Percentiles rank a stretch among this genome's conserved stretches.
These are phyloP conservation scores for Mechanitis mazaeus DNA, from an alignment of 2,888 invertebrate genomes.

Conservation along the genomic window DNA sequence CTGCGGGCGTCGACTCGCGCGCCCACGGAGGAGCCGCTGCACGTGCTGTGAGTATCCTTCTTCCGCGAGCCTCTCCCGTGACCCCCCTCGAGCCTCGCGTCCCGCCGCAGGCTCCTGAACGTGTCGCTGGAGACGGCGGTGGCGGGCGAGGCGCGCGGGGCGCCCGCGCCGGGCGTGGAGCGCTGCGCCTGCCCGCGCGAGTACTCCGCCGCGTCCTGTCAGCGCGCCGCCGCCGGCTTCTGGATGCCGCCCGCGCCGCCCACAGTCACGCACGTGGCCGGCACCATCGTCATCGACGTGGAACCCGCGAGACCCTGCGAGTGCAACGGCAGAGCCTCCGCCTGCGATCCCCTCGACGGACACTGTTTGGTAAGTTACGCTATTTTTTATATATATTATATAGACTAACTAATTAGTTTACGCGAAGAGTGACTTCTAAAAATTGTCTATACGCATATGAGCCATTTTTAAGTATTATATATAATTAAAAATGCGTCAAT, in stretches of 20 bases:
- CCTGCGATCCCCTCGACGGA: conserved; percentile 90
- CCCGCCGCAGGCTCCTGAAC: conserved; percentile 74
- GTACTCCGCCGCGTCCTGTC: conserved; percentile 93
- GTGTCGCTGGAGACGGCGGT: conserved; percentile 90
- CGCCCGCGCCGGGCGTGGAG: conserved; percentile 89
- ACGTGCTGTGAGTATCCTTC: conserved; percentile 43
- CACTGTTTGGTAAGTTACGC: conserved; percentile 82
- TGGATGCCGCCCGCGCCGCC: conserved; percentile 78
- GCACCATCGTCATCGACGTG: conserved; percentile 85
- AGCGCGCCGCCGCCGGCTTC: conserved; percentile 89
- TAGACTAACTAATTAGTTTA: no score
- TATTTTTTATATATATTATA: no score
- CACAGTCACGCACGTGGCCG: conserved; percentile 69
- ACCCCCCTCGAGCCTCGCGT: no score
- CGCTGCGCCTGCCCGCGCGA: conserved; percentile 88
- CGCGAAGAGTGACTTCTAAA: no score
- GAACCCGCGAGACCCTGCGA: conserved; percentile 87
- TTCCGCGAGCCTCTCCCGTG: no score
- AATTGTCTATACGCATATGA: background rate
- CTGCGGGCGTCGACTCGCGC: conserved; percentile 78
- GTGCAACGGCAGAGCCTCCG: conserved; percentile 86
- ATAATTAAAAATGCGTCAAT: no score
- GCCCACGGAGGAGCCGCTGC: conserved; percentile 48
- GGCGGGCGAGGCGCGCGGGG: conserved; percentile 79
- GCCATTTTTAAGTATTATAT: background rate